Base-by-base conservation (phyloP, 1,140 invertebrate genomes). In the Zaprionus davidi region DNA sequence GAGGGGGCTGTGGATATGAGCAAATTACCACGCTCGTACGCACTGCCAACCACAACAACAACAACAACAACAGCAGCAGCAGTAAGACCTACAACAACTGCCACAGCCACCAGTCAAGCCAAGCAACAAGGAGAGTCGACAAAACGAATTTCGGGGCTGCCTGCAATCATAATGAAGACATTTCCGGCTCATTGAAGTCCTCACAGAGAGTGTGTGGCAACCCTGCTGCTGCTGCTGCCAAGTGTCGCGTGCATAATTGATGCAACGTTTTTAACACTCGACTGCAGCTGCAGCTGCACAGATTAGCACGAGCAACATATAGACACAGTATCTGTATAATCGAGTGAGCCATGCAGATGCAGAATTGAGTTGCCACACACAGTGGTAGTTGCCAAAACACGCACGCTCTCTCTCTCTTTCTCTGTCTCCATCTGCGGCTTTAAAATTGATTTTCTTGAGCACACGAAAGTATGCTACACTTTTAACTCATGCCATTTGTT, bases 81-180 rank as follows among this genome's bases (percentile, higher is more conserved):
- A 34, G 36, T 4, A 59, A 46, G 15, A 44, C 20, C 36, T 26
- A 20, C 36, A 31, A 38, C 26, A 28, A 31, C 31, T 3, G 9
- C 31, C 9, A 11, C 9, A 31, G 31, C 31, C 28, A 31, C 28
- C 28, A 31, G 28, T 31, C 28, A 31, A 31, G 9, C 31, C 31
- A 31, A 70, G 53, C 55, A 41, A 22, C 62, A 71, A 64, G 46
- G 71, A 28, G 64, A 4, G 51, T 38, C 69, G 82, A 86, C 76
- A 86, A 87, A 46, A 79, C 74, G 76, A 79, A 82, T 85, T 86
- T 87, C 69, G 60, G 69, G 63, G 41, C 6, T 63, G 71, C 64
- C 68, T 71, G 79, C 83, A 87, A 86, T 86, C 83, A 87, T 86
- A 87, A 86, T 87, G 83, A 86, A 86, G 83, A 86, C 83, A 86